Percentiles rank a stretch among this genome's conserved stretches.
Evolutionary conservation across 2,113 vertebrate species (phyloP).

Genomic region (Delphinus delphis): DNA sequence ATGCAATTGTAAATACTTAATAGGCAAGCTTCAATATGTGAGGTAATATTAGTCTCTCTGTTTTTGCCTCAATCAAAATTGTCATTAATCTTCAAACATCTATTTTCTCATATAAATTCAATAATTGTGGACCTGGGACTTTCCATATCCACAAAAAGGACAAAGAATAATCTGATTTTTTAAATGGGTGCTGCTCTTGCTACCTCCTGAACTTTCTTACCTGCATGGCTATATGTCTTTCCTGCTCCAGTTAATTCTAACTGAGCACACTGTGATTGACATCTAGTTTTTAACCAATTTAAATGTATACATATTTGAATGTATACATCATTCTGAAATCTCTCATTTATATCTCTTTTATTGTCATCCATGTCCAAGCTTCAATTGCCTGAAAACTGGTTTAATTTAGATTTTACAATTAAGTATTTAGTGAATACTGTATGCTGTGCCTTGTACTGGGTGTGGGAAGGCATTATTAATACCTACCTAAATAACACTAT

Average conservation of each 20-base stretch:
- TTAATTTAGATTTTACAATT: not conserved
- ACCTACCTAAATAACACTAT: not conserved
- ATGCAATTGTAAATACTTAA: too few relatives aligned
- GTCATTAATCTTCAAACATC: not conserved
- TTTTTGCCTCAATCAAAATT: not conserved
- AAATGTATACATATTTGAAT: not conserved
- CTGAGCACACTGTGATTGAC: not conserved
- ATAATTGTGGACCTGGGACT: not conserved
- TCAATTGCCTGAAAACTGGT: not conserved
- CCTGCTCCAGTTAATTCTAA: not conserved
- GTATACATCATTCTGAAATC: not conserved
- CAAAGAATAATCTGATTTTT: not conserved
- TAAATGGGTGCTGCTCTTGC: not conserved
- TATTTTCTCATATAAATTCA: slow-evolving; percentile 15
- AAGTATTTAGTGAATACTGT: not conserved
- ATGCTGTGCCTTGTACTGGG: not conserved
- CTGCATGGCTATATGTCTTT: not conserved
- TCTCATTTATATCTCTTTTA: not conserved
- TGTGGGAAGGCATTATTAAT: not conserved
- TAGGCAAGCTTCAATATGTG: not conserved
- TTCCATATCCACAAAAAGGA: not conserved
- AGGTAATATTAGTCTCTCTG: not conserved
- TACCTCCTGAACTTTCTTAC: not conserved
- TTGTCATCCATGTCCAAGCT: not conserved
- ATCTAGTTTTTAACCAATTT: not conserved